phyloP scores from a whole-genome alignment of 2,888 invertebrate species.

The Ormyrus labotus region DNA sequence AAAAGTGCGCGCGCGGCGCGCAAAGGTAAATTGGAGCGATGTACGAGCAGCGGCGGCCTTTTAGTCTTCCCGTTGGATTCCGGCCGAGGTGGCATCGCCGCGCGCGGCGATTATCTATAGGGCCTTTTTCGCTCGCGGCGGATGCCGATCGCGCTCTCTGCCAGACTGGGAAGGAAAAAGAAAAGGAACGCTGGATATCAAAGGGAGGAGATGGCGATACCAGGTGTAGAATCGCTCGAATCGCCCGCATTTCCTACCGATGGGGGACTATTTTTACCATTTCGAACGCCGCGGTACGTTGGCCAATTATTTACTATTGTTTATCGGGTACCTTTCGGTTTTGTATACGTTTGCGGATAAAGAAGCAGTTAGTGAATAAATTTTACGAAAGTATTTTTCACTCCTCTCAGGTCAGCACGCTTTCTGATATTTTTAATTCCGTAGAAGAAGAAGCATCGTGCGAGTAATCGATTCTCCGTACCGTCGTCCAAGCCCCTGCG shows the following conservation, averaged over 20 bases:
- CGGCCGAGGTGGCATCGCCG: conserved; percentile 31
- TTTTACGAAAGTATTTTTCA: no score
- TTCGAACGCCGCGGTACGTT: no score
- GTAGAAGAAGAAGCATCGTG: no score
- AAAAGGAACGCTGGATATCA: conserved; percentile 3
- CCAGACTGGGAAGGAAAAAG: neutral
- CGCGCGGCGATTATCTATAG: conserved; percentile 17
- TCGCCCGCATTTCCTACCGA: neutral
- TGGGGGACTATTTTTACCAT: neutral
- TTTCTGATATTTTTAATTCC: no score
- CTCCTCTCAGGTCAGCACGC: no score
- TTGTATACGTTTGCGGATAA: no score
- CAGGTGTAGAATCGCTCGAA: neutral
- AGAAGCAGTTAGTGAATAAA: no score
- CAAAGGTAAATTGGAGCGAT: conserved; percentile 44
- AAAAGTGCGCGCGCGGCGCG: neutral
- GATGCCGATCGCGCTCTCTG: no score
- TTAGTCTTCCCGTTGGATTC: conserved; percentile 40
- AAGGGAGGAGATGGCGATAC: neutral
- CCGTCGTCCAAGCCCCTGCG: no score
- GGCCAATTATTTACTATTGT: no score
- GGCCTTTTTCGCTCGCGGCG: neutral
- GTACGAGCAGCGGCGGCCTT: conserved; percentile 45
- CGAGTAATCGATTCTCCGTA: no score
- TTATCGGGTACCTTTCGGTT: neutral